Evolutionary conservation across 2,888 invertebrate genomes (phyloP), one percentile per base, ranked within the genome.

Genomic region (Clusia tigrina): DNA sequence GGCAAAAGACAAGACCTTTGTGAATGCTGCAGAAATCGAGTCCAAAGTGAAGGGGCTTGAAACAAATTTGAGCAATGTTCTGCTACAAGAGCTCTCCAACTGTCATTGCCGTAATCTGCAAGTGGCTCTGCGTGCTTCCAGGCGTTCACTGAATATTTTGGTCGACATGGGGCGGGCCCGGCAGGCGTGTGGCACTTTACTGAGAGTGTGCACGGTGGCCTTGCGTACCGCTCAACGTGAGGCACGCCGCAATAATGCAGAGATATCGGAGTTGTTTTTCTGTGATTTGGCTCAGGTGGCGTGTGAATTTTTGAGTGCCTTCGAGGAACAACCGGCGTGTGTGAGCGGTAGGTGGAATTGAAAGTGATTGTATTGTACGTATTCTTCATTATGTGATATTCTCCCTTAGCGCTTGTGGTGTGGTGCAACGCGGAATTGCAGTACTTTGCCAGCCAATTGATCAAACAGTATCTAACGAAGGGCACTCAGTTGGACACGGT

Each of bases 51-150:
- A 92, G 72, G 86, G 86, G 65, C 87, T 93, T 74, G 91, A 91
- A 64, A 88, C 89, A 68, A 88, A 88, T 54, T 85, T 98, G 71
- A 92, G 93, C n/a, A 92, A 93, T 71, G 93, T 95, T 58, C 85
- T 98, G 51, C 89, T 95, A 72, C 92, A 92, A 73, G 97, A 98
- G 83, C 85, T 98, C 25, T 93, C 95, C 82, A 92, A 92, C 23
- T 91, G 91, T 58, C 94, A 95, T 37, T 95, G 95, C 77, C 93
- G 95, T 84, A 95, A 95, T 58, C 87, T 96, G 6, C 91, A 96
- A 78, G 95, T 96, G 0, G 95, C 96, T 0, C 84, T 97, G 62
- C 88, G 95, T 69, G 93, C 96, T 0, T 91, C 92, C 0, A 86
- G 95, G 58, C 88, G 93, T 66, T 93, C 95, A 0, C 92, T 97